These are phyloP conservation scores for Petrophora chlorosata DNA, from an alignment of 2,888 invertebrate species.

Conservation along the genomic window DNA sequence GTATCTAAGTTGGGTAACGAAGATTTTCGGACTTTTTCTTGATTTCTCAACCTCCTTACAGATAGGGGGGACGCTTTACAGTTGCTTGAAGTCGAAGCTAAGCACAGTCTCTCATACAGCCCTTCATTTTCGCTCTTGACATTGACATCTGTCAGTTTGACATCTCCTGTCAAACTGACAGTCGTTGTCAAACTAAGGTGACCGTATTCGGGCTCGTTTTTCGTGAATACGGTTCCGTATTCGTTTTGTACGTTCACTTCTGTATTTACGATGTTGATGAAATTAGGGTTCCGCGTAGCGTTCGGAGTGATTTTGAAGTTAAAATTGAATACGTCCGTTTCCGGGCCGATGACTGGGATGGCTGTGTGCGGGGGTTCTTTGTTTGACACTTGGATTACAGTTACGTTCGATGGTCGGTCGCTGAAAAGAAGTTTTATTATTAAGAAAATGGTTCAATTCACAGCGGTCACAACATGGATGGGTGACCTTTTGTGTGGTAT, in stretches of 20 bases:
- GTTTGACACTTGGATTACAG: constrained; percentile 85
- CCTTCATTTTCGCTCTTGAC: constrained; percentile 40
- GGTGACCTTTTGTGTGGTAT: too few species aligned
- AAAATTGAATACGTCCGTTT: constrained; percentile 66
- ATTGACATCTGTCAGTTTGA: constrained; percentile 35
- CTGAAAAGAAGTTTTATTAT: constrained; percentile 50
- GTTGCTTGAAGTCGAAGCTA: constrained; percentile 62
- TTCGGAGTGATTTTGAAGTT: constrained; percentile 54
- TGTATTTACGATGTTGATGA: constrained; percentile 73
- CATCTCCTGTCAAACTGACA: constrained; percentile 56
- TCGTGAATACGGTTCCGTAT: constrained; percentile 65
- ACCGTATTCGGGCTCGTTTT: constrained; percentile 64
- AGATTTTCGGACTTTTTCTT: constrained; percentile 64
- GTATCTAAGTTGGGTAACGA: constrained; percentile 70
- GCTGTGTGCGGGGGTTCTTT: constrained; percentile 74
- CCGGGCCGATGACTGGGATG: constrained; percentile 65
- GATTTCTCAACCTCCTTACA: constrained; percentile 50
- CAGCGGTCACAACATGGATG: too few species aligned
- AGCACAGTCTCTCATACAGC: constrained; percentile 66
- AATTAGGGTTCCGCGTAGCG: constrained; percentile 47
- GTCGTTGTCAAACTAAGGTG: constrained; percentile 75
- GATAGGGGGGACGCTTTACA: constrained; percentile 51
- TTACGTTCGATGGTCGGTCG: constrained; percentile 74
- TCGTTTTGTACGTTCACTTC: constrained; percentile 51
- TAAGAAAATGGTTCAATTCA: too few species aligned